phyloP scores from a whole-genome alignment of 2,888 invertebrate genomes.

The Apamea anceps region DNA sequence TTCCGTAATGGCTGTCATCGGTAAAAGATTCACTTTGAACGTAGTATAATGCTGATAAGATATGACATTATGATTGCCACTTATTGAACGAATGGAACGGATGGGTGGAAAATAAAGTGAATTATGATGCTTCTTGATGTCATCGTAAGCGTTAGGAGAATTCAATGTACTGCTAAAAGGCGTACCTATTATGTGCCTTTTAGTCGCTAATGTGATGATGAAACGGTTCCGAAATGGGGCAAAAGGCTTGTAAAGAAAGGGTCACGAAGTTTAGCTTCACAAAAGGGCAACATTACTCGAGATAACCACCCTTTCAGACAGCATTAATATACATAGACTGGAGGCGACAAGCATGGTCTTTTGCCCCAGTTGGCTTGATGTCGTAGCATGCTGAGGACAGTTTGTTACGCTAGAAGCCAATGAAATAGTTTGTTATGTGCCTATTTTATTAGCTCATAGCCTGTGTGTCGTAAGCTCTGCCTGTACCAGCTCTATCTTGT shows the following conservation, averaged over 20 bases:
- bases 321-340: background rate
- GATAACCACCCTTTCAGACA: conserved; percentile 1
- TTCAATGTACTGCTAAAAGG: conserved; percentile 33
- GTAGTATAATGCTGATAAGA: conserved; percentile 42
- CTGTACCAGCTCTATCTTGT: background rate
- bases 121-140: conserved; percentile 21
- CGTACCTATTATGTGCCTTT: conserved; percentile 20
- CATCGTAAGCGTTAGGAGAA: conserved; percentile 9
- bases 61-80: conserved; percentile 41
- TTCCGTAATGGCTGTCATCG: conserved; percentile 17
- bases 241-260: conserved; percentile 17
- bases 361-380: background rate
- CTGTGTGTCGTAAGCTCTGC: background rate
- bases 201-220: conserved; percentile 23
- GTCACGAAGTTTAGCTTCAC: conserved; percentile 5
- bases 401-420: background rate
- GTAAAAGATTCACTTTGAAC: conserved; percentile 48
- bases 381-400: conserved; percentile 1
- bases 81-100: conserved; percentile 21
- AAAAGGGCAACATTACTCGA: conserved; percentile 18
- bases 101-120: conserved; percentile 20
- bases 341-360: background rate
- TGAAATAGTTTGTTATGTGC: background rate
- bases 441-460: background rate
- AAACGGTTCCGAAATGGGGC: conserved; percentile 9